A percentile compares a stretch with the other conserved stretches of the same genome.
Conservation (phyloP, 1,140 invertebrate genomes). For the Drosophila ohnishii region DNA sequence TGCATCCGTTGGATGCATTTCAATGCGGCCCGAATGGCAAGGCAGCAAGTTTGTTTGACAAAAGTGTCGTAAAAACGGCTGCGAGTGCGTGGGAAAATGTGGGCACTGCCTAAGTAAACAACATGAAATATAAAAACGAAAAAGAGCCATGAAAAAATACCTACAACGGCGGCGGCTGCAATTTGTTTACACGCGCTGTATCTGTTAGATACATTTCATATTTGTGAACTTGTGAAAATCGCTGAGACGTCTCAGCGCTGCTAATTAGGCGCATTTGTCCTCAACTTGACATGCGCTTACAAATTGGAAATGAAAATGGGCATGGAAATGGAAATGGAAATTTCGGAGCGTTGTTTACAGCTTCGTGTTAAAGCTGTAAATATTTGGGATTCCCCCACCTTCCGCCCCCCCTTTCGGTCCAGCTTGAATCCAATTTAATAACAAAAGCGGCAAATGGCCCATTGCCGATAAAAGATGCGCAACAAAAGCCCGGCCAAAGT, state of each 20-base stretch:
- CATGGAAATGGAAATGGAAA: slow-evolving; percentile 55
- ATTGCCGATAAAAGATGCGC: slow-evolving; percentile 70
- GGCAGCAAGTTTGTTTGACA: slow-evolving; percentile 44
- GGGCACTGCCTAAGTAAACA: slow-evolving; percentile 68
- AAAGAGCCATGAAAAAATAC: slow-evolving; percentile 18
- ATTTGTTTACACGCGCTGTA: slow-evolving; percentile 66
- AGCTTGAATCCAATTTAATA: slow-evolving; percentile 52
- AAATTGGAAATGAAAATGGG: slow-evolving; percentile 67
- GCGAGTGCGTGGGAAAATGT: slow-evolving; percentile 70
- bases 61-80: slow-evolving; percentile 68
- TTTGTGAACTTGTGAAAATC: slow-evolving; percentile 80
- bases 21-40: slow-evolving; percentile 40
- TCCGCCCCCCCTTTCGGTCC: background rate
- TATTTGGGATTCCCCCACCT: slow-evolving; percentile 45
- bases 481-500: slow-evolving; percentile 31
- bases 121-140: slow-evolving; percentile 15
- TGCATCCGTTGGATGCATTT: slow-evolving; percentile 70
- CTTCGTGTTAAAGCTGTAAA: slow-evolving; percentile 52
- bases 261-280: slow-evolving; percentile 79
- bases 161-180: slow-evolving; percentile 44
- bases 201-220: slow-evolving; percentile 74
- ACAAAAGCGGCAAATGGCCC: slow-evolving; percentile 74
- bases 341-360: slow-evolving; percentile 56
- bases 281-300: slow-evolving; percentile 66
- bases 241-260: slow-evolving; percentile 60